Base-by-base conservation (phyloP, 2,113 vertebrate species). In the Ovis canadensis region DNA sequence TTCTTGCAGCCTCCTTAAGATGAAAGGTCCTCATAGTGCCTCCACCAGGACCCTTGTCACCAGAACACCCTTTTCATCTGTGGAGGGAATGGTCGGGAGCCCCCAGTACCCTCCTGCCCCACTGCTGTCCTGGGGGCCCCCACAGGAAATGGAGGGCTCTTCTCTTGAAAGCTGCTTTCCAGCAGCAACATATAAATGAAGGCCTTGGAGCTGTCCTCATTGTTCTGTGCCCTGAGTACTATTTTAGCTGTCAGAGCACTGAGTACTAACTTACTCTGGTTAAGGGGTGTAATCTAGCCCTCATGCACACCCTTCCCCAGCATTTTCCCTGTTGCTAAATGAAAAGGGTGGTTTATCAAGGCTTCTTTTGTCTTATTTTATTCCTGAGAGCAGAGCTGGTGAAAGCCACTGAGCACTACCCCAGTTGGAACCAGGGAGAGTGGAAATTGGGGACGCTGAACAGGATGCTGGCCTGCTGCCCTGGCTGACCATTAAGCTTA, bases 181-280 rank as follows among this genome's bases (percentile, higher is more conserved):
- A 29, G 60, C 43, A 55, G 86, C 67, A 52, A 48, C 27, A 4
- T 31, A 1, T 15, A 67, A 57, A 50, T 3, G 48, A 54, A n/a
- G 54, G n/a, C 43, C 64, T 48, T 1, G 16, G 60, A 54, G 52
- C 3, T 0, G 0, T 11, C 8, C 1, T 23, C 14, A 0, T 17
- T 71, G 27, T 74, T 50, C 15, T 12, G 29, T 12, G 29, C 50
- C 55, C 33, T 5, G 31, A 4, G 3, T 21, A 0, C 52, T 13
- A 3, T 12, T 59, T 71, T 25, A 33, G n/a, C 92, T 52, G 67
- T 91, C 90, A 83, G 33, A 36, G 5, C 50, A 10, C 52, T 4
- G 33, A 92, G 54, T 2, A n/a, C 89, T 25, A 12, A 36, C 93
- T 81, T 2, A 27, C 4, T 64, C 29, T 14, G 78, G n/a, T 23